A percentile compares a stretch with the other conserved stretches of the same genome.
Evolutionary conservation across 2,888 invertebrate genomes (phyloP).

Genomic region (Limnephilus lunatus): DNA sequence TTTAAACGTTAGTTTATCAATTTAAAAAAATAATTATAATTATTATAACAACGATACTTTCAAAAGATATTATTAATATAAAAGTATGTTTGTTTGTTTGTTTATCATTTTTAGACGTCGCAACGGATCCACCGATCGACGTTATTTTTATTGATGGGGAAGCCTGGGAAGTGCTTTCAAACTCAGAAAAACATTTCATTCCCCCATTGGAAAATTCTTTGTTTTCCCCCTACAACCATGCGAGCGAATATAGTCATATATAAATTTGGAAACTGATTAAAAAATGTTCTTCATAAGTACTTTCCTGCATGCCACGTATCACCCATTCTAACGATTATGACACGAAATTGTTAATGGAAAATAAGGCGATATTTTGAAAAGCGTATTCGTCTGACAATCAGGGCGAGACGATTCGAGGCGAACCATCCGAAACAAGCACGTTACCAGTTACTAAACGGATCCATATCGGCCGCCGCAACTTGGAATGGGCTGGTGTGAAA

Average conservation of each 20-base stretch:
- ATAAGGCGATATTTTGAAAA: conserved; percentile 56
- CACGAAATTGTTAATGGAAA: conserved; percentile 46
- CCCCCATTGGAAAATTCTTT: too few relatives aligned
- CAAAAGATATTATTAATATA: too few relatives aligned
- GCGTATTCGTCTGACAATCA: conserved; percentile 58
- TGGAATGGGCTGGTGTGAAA: conserved; percentile 55
- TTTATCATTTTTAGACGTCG: too few relatives aligned
- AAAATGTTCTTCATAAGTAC: not conserved
- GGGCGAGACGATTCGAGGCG: conserved; percentile 62
- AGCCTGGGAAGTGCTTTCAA: too few relatives aligned
- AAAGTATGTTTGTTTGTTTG: too few relatives aligned
- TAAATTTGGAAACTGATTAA: not conserved
- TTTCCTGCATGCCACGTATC: not conserved
- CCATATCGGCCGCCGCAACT: conserved; percentile 61
- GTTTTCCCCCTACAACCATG: too few relatives aligned
- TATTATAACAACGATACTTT: too few relatives aligned
- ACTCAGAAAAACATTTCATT: too few relatives aligned
- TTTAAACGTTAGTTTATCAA: too few relatives aligned
- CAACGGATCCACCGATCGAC: too few relatives aligned
- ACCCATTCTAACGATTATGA: conserved; percentile 50
- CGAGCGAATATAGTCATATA: not conserved
- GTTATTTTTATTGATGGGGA: too few relatives aligned
- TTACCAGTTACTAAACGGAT: conserved; percentile 55
- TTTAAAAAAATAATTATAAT: too few relatives aligned
- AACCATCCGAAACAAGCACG: conserved; percentile 25